These are phyloP conservation scores for Periophthalmodon schlosseri DNA, from an alignment of 2,113 vertebrate genomes.

Conservation along the genomic window DNA sequence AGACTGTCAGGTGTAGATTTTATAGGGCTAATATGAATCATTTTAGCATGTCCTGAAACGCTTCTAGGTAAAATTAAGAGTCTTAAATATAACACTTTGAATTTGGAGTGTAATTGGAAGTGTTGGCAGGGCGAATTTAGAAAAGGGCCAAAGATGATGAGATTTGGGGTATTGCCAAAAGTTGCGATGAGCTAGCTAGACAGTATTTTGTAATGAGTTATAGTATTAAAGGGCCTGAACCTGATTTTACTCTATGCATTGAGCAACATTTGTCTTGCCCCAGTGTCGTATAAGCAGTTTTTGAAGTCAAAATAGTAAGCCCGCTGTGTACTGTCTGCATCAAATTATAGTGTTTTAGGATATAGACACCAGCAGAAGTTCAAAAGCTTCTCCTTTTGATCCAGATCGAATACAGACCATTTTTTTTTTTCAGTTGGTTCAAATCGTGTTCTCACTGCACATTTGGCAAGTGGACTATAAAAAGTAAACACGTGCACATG, in stretches of 20 bases:
- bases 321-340: no score
- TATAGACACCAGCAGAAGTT: no score
- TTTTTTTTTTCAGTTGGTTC: no score
- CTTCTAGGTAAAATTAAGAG: conserved; percentile 48
- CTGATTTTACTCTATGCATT: neutral
- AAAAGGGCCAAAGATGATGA: neutral
- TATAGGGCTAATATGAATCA: conserved; percentile 15
- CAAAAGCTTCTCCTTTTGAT: no score
- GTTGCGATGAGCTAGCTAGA: neutral
- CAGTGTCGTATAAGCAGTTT: no score
- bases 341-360: no score
- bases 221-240: neutral
- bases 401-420: no score
- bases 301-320: no score
- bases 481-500: no score
- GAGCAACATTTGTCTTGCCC: no score
- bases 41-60: conserved; percentile 23
- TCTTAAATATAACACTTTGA: conserved; percentile 34
- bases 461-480: no score
- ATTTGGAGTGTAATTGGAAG: conserved; percentile 40
- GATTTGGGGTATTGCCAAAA: neutral
- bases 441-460: no score
- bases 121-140: neutral
- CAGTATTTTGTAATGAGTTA: neutral
- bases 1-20: conserved; percentile 37